Conservation (phyloP, 2,113 vertebrate genomes). For the Athene cunicularia region DNA sequence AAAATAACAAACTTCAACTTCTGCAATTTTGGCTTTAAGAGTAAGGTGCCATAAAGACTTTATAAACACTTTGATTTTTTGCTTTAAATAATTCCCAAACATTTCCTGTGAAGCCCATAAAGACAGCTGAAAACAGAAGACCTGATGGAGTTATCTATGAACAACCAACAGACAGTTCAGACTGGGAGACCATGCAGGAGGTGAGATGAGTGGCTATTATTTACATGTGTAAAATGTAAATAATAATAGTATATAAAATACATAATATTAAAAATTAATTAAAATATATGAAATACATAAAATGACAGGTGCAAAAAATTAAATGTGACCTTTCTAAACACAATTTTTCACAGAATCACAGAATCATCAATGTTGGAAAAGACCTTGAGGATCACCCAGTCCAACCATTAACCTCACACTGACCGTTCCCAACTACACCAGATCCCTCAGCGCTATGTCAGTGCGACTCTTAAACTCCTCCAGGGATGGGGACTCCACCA, state of each 20-base stretch:
- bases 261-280: neutral
- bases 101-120: neutral
- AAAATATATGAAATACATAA: neutral
- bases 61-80: neutral
- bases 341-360: neutral
- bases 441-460: too few relatives aligned
- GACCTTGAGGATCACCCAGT: too few relatives aligned
- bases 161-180: neutral
- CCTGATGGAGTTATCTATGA: neutral
- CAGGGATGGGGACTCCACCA: too few relatives aligned
- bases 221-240: neutral
- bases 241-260: neutral
- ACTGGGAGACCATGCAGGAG: neutral
- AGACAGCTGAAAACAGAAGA: neutral
- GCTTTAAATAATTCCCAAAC: neutral
- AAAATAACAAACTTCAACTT: neutral
- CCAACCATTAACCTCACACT: too few relatives aligned
- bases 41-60: neutral
- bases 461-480: too few relatives aligned
- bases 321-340: neutral
- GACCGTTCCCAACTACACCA: too few relatives aligned
- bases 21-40: neutral
- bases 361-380: too few relatives aligned
- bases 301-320: neutral
- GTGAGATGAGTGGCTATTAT: neutral